Evolutionary conservation across 2,888 invertebrate species (phyloP).

Genomic region (Hydrotaea diabolus): DNA sequence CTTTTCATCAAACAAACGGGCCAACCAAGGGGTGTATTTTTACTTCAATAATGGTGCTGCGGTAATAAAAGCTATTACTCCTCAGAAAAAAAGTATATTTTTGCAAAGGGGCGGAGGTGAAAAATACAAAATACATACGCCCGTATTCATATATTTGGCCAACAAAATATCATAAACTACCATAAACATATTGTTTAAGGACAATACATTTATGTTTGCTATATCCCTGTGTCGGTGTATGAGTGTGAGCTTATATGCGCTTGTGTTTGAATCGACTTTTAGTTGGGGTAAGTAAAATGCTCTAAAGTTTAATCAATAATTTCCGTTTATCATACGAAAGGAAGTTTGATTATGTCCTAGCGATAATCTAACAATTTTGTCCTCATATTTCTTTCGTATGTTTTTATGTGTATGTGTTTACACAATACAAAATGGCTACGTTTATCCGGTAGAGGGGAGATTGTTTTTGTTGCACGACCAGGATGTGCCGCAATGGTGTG

Average conservation of each 20-base stretch:
- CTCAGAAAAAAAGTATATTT: background rate
- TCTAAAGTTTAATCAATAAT: conserved; percentile 59
- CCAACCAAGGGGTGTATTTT: background rate
- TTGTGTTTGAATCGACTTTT: background rate
- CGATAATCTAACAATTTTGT: conserved; percentile 30
- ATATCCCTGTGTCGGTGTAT: conserved; percentile 7
- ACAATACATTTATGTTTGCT: conserved; percentile 5
- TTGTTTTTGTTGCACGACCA: background rate
- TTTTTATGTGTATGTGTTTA: background rate
- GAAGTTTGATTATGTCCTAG: background rate
- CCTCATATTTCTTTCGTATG: background rate
- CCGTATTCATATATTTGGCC: background rate
- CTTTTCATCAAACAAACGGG: background rate
- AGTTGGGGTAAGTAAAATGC: background rate
- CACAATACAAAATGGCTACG: background rate
- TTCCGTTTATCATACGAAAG: conserved; percentile 35
- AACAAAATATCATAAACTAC: conserved; percentile 24
- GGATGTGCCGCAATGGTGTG: background rate
- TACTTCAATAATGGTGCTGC: background rate
- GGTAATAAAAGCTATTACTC: conserved; percentile 21
- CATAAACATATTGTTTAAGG: conserved; percentile 27
- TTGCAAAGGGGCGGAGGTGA: background rate
- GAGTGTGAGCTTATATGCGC: background rate
- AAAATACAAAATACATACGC: background rate
- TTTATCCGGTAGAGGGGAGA: background rate